Evolutionary conservation across 1,140 invertebrate species (phyloP).

Genomic region (Homarus americanus): DNA sequence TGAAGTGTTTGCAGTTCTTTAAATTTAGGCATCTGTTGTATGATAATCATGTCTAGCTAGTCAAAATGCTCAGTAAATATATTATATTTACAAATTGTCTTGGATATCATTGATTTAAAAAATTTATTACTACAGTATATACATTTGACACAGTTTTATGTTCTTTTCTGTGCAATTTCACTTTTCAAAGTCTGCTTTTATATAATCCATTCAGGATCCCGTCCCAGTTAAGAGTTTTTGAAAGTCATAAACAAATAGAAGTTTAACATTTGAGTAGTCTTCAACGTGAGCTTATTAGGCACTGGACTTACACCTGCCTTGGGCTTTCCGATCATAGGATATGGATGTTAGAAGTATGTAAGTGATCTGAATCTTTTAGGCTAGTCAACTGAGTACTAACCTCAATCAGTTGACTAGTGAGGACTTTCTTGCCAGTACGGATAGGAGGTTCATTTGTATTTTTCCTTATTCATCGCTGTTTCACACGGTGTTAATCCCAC

Average conservation of each 20-base stretch:
- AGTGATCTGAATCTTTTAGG: not conserved
- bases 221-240: not conserved
- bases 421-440: not conserved
- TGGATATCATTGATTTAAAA: not conserved
- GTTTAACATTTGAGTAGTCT: not conserved
- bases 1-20: not conserved
- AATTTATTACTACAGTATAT: not conserved
- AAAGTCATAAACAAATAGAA: not conserved
- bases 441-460: not conserved
- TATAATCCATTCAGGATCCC: constrained; percentile 13
- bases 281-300: not conserved
- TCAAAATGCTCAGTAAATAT: not conserved
- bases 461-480: not conserved
- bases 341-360: not conserved
- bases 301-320: not conserved
- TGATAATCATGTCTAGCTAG: not conserved
- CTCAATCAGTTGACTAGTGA: not conserved
- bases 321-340: not conserved
- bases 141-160: not conserved
- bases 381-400: not conserved
- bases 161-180: not conserved
- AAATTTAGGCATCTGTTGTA: not conserved
- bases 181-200: not conserved
- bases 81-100: not conserved
- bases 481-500: not conserved